phyloP scores from a whole-genome alignment of 2,797 vertebrate genomes.

The Gorsachius magnificus region DNA sequence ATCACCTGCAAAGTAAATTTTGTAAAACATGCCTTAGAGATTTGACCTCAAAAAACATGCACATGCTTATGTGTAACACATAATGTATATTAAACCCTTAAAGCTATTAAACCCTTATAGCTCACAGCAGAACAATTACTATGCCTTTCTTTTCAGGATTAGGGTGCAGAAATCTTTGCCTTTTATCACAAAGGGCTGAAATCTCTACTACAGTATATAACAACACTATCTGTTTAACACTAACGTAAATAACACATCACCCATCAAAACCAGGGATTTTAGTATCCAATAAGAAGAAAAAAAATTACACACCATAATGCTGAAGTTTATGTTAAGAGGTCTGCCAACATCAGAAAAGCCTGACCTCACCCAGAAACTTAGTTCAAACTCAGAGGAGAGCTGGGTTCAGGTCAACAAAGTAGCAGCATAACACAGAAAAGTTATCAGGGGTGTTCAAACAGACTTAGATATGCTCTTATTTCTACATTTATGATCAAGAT shows the following conservation, averaged over 20 bases:
- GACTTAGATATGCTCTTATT: neutral
- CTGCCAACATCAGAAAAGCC: neutral
- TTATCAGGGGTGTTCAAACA: neutral
- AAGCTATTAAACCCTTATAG: neutral
- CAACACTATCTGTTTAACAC: neutral
- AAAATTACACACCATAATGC: neutral
- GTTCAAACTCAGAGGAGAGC: neutral
- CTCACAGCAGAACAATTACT: neutral
- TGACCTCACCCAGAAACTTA: neutral
- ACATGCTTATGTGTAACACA: neutral
- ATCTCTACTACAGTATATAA: neutral
- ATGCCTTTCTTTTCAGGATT: neutral
- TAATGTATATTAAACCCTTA: neutral
- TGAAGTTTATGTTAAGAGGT: neutral
- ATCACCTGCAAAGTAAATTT: conserved; percentile 82
- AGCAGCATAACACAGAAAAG: neutral
- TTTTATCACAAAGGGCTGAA: neutral
- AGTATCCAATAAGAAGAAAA: neutral
- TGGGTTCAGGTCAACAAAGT: neutral
- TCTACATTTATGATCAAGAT: neutral
- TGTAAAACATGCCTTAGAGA: neutral
- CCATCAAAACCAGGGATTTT: neutral
- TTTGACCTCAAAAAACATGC: neutral
- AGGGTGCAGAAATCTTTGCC: neutral
- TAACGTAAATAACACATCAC: neutral